Base-by-base conservation (phyloP, 2,888 invertebrate genomes). In the Slavum lentiscoides region DNA sequence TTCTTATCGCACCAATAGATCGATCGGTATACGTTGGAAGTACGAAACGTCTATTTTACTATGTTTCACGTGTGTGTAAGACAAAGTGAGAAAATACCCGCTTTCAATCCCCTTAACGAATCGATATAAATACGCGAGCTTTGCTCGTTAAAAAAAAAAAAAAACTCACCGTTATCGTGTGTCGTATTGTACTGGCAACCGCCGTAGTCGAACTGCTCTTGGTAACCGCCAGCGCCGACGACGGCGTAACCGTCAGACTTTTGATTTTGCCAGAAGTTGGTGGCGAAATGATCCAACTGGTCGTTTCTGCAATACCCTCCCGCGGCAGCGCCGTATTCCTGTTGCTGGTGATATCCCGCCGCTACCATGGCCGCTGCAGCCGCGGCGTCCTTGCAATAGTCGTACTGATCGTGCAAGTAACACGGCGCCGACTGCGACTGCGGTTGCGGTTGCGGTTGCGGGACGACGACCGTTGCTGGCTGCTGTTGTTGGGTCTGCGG, bases 141-240 rank as follows among this genome's bases (percentile, higher is more conserved):
- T n/a, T n/a, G n/a, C n/a, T n/a, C n/a, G n/a, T n/a, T n/a, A n/a
- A n/a, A 58, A 59, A 19, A 72, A 43, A 37, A 23, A 58, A 55
- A 59, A 1, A 37, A 62, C 77, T 70, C 23, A 80, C 80, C 80
- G 17, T 72, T 72, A 6, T 80, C 80, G 58, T 70, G 80, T 8
- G 80, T 58, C 43, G 72, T 39, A 39, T 80, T 80, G 58, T 80
- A 80, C 66, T 80, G 80, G 58, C 80, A 70, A 4, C 72, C 80
- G 43, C 72, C 80, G 43, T 80, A 80, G 15, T 80, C 80, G 19
- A 80, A 80, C 30, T 80, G 80, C 15, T 80, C 72, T 39, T 80
- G 80, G 43, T 80, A 80, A 49, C 76, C 55, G 5, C 19, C 39
- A 1, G 37, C 19, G 17, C 43, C 43, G 5, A 23, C 30, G 2